Base-by-base conservation (phyloP, 1,140 invertebrate genomes). In the Micrasema minimum region DNA sequence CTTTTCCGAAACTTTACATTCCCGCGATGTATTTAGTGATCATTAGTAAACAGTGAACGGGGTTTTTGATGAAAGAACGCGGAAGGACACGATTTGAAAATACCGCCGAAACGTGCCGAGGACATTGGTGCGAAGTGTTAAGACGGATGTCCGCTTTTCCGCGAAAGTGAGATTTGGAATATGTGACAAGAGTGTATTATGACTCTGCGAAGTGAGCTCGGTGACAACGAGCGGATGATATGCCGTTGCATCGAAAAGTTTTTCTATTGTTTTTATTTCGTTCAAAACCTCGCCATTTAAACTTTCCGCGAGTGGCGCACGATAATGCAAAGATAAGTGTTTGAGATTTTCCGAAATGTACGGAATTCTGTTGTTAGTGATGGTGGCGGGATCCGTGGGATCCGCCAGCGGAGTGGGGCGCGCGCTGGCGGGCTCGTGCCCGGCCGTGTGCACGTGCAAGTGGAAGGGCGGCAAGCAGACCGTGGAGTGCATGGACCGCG, bases 391-490 rank as follows among this genome's bases (percentile, higher is more conserved):
- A 45, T 16, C 80, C 75, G 72, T 81, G 76, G 79, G 76, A 72
- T 75, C 78, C 78, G 59, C 43, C 71, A 78, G 79, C 72, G 76
- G 79, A 51, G 80, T 78, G 53, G 81, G 79, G 43, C 75, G 80
- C 68, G 80, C 80, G 41, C 81, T 83, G 38, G 79, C 83, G 41
- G 83, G 83, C 75, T 85, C 84, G 72, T 95, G 93, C 77, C 91
- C 92, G 46, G 87, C 88, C 20, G 89, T 92, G 75, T 96, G 95
- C 81, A 87, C 87, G 70, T 96, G 94, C 83, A 96, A 95, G 82
- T 96, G 95, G 95, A 95, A 96, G 83, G 89, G 91, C 76, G 94
- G 94, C 68, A 96, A 96, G 84, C 91, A 93, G 77, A 94, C 93
- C 20, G 94, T 95, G 18, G 94, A 96, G 82, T 97, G 95, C 82